Conservation (phyloP, 2,888 invertebrate species). For the Acanthosoma haemorrhoidale region DNA sequence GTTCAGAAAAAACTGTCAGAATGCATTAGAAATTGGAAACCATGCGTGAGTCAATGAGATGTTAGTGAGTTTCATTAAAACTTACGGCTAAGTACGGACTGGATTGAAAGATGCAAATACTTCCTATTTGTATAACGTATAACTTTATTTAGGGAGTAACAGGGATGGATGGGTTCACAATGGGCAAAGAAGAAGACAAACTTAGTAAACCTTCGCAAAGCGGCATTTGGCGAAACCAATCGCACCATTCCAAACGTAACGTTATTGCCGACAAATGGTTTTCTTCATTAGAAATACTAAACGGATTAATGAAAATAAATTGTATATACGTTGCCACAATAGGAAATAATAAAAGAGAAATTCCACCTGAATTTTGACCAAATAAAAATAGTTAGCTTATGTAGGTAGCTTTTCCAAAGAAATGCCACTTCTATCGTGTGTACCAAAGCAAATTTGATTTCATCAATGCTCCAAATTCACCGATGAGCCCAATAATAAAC, state of each 20-base stretch:
- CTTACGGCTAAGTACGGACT: too few species aligned
- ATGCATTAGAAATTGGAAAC: too few species aligned
- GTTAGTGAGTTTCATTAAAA: too few species aligned
- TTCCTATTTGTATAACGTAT: constrained; percentile 39
- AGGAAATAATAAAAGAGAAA: not conserved
- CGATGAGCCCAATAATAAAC: constrained; percentile 26
- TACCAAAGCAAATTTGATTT: not conserved
- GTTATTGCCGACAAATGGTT: not conserved
- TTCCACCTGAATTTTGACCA: not conserved
- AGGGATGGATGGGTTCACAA: not conserved
- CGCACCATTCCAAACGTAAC: not conserved
- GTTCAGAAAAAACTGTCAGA: too few species aligned
- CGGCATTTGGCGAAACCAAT: not conserved
- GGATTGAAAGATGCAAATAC: constrained; percentile 42
- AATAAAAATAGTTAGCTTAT: not conserved
- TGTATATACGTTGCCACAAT: not conserved
- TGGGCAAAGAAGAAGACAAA: not conserved
- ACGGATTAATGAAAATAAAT: not conserved
- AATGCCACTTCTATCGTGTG: not conserved
- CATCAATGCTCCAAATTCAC: not conserved
- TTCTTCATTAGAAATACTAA: not conserved
- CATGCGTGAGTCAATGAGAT: too few species aligned
- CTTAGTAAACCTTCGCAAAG: not conserved
- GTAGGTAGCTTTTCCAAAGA: not conserved
- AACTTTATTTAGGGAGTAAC: not conserved